Evolutionary conservation across 2,797 vertebrate genomes (phyloP).

Genomic region (Ceyx erithaca): DNA sequence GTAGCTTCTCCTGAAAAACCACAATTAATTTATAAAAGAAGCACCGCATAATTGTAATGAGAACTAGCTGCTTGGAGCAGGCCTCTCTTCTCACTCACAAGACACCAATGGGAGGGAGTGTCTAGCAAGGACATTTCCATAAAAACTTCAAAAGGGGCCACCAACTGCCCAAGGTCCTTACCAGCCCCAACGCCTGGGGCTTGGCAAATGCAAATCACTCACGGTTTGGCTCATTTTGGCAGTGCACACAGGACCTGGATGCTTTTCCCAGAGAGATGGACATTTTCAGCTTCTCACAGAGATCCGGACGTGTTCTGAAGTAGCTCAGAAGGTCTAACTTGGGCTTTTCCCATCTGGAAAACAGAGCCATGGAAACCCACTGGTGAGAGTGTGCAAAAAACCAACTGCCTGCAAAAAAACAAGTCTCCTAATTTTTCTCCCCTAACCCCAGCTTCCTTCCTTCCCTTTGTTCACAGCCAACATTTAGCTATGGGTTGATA

Average conservation of each 20-base stretch:
- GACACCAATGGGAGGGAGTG: neutral
- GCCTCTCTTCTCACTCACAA: neutral
- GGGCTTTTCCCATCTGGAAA: neutral
- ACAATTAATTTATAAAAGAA: neutral
- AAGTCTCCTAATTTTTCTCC: neutral
- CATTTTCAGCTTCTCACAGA: neutral
- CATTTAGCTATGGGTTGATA: neutral
- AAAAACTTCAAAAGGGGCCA: neutral
- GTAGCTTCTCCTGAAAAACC: neutral
- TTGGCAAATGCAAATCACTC: neutral
- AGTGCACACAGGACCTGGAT: neutral
- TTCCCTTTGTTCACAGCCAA: neutral
- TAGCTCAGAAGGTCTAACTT: neutral
- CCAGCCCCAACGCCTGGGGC: neutral
- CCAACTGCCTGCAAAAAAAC: neutral
- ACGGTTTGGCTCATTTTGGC: neutral
- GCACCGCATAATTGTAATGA: neutral
- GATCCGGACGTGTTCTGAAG: neutral
- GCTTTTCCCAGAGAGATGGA: neutral
- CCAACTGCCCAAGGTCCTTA: neutral
- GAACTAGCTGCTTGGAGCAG: neutral
- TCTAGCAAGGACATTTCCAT: constrained; percentile 21
- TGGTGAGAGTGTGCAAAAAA: neutral
- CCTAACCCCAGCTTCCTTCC: neutral
- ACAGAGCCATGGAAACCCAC: neutral